A percentile compares a stretch with the other conserved stretches of the same genome.
phyloP scores from a whole-genome alignment of 2,797 vertebrate species.

The Crocodylus rhombifer region DNA sequence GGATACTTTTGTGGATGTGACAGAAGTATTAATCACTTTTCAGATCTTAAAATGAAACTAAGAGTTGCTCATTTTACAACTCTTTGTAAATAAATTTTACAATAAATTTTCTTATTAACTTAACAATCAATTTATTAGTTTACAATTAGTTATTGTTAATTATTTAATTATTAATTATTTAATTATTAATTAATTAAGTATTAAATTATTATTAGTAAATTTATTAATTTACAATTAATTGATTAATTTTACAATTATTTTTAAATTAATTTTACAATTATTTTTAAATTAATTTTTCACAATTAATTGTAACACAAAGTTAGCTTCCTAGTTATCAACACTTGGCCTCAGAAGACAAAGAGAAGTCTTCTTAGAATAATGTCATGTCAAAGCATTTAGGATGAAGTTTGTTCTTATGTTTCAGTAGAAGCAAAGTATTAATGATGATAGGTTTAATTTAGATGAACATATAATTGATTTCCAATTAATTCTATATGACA shows the following conservation, averaged over 20 bases:
- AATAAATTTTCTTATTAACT: too few relatives aligned
- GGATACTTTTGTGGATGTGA: background rate
- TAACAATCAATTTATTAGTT: too few relatives aligned
- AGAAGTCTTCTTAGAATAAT: background rate
- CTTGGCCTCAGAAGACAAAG: background rate
- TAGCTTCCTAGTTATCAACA: background rate
- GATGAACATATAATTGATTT: background rate
- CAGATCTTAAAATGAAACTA: background rate
- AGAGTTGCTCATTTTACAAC: background rate
- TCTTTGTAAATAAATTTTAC: too few relatives aligned
- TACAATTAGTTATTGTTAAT: too few relatives aligned
- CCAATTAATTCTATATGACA: background rate
- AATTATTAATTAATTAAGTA: too few relatives aligned
- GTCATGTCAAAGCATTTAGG: background rate
- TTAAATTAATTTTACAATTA: too few relatives aligned
- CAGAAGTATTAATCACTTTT: background rate
- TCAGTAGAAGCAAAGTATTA: fast-evolving
- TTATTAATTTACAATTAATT: too few relatives aligned
- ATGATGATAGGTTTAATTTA: background rate
- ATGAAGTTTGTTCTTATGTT: background rate
- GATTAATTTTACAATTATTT: too few relatives aligned
- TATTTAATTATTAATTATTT: too few relatives aligned
- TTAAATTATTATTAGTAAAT: too few relatives aligned
- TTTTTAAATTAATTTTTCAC: too few relatives aligned
- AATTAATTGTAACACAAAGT: background rate